A percentile compares a stretch with the other conserved stretches of the same genome.
phyloP scores from a whole-genome alignment of 2,797 vertebrate species.

The Podargus strigoides region DNA sequence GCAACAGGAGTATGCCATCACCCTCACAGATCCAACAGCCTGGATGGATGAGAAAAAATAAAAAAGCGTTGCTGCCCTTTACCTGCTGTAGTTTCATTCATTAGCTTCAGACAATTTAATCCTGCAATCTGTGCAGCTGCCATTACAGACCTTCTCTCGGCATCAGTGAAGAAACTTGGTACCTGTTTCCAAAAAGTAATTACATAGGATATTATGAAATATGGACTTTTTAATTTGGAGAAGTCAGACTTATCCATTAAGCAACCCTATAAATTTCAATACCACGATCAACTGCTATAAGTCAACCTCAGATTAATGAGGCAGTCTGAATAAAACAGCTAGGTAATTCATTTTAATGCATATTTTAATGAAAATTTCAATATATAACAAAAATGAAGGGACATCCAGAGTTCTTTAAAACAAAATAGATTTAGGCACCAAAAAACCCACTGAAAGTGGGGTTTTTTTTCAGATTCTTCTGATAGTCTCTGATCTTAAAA shows the following conservation, averaged over 20 bases:
- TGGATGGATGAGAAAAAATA: background rate
- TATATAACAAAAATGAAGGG: background rate
- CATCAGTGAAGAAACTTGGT: slow-evolving; percentile 80
- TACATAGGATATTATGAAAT: background rate
- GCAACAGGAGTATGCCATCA: background rate
- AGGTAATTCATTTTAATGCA: background rate
- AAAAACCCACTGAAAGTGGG: background rate
- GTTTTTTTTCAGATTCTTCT: background rate
- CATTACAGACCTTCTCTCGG: slow-evolving; percentile 79
- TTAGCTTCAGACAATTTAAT: slow-evolving; percentile 79
- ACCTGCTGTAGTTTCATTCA: slow-evolving; percentile 84
- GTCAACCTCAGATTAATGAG: background rate
- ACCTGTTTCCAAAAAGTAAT: slow-evolving; percentile 62
- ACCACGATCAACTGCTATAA: background rate
- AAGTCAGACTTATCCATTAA: background rate
- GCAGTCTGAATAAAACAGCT: background rate
- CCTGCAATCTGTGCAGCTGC: slow-evolving; percentile 80
- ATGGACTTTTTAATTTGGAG: background rate
- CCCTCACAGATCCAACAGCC: background rate
- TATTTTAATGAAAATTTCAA: background rate
- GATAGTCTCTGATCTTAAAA: background rate
- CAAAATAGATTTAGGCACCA: background rate
- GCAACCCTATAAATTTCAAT: background rate
- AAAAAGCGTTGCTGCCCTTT: background rate
- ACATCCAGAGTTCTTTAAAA: background rate